phyloP scores from a whole-genome alignment of 2,797 vertebrate genomes.

The Pteronotus mesoamericanus region DNA sequence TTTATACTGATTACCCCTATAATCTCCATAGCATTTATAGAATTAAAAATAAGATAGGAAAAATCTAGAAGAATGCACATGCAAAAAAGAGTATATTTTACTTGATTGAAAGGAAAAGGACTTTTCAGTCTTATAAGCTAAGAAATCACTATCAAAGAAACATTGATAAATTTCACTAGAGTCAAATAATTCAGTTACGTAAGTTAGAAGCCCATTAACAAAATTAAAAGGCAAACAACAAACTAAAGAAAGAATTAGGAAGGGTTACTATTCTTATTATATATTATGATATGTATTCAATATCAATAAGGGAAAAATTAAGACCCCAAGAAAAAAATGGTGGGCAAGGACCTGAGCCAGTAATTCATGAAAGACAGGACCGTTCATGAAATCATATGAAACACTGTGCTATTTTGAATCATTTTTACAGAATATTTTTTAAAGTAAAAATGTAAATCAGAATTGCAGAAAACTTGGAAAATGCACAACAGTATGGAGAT shows the following conservation, averaged over 20 bases:
- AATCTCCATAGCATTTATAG: neutral
- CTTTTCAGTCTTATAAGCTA: neutral
- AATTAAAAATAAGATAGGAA: neutral
- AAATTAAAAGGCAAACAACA: neutral
- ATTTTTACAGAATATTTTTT: neutral
- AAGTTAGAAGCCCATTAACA: neutral
- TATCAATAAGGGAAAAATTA: neutral
- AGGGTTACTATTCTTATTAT: neutral
- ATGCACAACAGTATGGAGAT: neutral
- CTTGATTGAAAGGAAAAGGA: neutral
- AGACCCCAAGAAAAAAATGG: neutral
- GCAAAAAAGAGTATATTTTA: neutral
- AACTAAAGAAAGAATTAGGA: neutral
- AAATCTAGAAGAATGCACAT: neutral
- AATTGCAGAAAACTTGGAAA: neutral
- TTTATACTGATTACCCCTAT: neutral
- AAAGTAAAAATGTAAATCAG: neutral
- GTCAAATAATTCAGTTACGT: neutral
- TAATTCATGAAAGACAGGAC: neutral
- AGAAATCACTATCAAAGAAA: neutral
- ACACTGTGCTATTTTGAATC: neutral
- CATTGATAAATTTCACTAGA: neutral
- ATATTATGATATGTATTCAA: neutral
- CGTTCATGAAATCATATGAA: neutral
- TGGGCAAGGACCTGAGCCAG: neutral